Percentiles rank a stretch among this genome's conserved stretches.
phyloP scores from a whole-genome alignment of 2,113 vertebrate species.

The Lipotes vexillifer region DNA sequence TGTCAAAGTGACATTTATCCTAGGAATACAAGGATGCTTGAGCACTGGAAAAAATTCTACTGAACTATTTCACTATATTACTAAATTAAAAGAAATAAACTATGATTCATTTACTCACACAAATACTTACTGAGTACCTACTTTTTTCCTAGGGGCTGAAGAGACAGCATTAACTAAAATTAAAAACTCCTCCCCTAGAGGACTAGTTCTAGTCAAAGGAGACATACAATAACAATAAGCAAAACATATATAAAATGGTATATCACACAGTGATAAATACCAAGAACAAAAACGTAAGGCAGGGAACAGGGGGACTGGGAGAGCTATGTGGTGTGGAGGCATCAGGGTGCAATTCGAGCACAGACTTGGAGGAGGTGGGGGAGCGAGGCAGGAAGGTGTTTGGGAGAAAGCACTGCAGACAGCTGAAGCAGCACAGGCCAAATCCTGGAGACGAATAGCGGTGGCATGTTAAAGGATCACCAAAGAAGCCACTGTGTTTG shows the following conservation, averaged over 20 bases:
- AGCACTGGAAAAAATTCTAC: not conserved
- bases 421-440: not conserved
- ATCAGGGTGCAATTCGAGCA: not conserved
- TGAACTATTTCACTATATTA: not conserved
- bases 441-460: not conserved
- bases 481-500: not conserved
- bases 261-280: not conserved
- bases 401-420: not conserved
- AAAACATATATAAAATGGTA: not conserved
- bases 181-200: not conserved
- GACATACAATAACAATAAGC: not conserved
- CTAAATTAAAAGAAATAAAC: not conserved
- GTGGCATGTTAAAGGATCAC: not conserved
- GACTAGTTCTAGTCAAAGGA: not conserved
- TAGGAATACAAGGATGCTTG: constrained; percentile 5
- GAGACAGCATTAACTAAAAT: constrained; percentile 18
- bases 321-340: no score
- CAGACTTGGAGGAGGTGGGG: not conserved
- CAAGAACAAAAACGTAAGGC: not conserved
- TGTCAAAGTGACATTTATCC: not conserved
- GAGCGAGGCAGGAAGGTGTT: not conserved
- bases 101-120: not conserved
- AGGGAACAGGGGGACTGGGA: not conserved
- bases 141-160: not conserved
- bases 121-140: not conserved